Evolutionary conservation across 2,888 invertebrate genomes (phyloP).

Genomic region (Cylindroiulus punctatus): DNA sequence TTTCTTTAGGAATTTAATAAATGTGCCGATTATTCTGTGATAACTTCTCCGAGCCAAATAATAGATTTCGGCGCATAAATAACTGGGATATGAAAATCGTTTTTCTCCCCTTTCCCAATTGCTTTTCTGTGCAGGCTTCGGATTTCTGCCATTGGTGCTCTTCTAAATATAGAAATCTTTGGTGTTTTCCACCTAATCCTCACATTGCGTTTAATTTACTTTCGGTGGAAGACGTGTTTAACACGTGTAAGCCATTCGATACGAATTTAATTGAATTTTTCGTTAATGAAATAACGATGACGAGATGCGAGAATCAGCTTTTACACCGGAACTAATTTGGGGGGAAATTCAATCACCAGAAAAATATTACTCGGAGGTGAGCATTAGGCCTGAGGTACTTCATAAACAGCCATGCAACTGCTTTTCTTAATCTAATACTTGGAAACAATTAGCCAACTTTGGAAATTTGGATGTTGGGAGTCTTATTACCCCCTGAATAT

Average conservation of each 20-base stretch:
- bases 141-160: neutral
- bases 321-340: neutral
- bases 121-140: neutral
- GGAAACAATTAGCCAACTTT: conserved; percentile 14
- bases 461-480: neutral
- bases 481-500: neutral
- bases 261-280: conserved; percentile 35
- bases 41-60: conserved; percentile 31
- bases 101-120: neutral
- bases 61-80: conserved; percentile 32
- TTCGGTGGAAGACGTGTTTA: conserved; percentile 15
- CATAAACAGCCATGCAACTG: conserved; percentile 8
- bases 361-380: neutral
- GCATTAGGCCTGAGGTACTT: neutral
- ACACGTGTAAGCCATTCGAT: conserved; percentile 36
- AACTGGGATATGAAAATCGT: conserved; percentile 43
- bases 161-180: neutral
- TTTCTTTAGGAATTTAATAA: conserved; percentile 34
- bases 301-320: conserved; percentile 4
- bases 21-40: conserved; percentile 34
- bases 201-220: conserved; percentile 19
- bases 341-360: conserved; percentile 8
- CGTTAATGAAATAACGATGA: conserved; percentile 44
- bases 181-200: conserved; percentile 45
- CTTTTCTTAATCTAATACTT: conserved; percentile 31